Base-by-base conservation (phyloP, 2,113 vertebrate genomes). In the Microcebus ravelobensis region DNA sequence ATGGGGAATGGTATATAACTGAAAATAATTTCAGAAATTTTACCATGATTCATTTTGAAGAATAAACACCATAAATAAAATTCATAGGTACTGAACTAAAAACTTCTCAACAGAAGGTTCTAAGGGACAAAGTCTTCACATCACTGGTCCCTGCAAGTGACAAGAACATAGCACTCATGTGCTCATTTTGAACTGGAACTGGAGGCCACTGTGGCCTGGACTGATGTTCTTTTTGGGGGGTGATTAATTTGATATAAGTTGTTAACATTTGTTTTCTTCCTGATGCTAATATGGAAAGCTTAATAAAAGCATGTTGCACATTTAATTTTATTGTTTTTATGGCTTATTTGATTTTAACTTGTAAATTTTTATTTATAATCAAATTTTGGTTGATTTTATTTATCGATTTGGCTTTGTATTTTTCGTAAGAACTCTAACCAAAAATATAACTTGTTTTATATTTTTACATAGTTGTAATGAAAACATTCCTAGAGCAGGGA, bases 1-100 rank as follows among this genome's bases (percentile, higher is more conserved):
- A 2, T 5, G 8, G 48, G 34, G 29, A 84, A 82, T 73, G 12
- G 29, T 68, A 59, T 1, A 52, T 42, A 68, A 79, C 15, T 73
- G 21, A 90, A 77, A 92, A 82, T 81, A 68, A 83, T 68, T 87
- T 90, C n/a, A 70, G 42, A 76, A 94, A 70, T 90, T 61, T 90
- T 39, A 76, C 61, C 45, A 48, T 29, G 50, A 80, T 63, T 96
- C 34, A 8, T 84, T 96, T 87, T 92, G 6, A 42, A 94, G 52
- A 50, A 14, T 34, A 55, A 15, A 55, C 11, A 36, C 61, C 29
- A 50, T 61, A 52, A 70, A 23, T 65, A 57, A 84, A 50, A 36
- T 34, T 90, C 20, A 18, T 18, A 21, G 79, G 12, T 61, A 36
- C 48, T 91, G 34, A 27, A 77, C 23, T 59, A 36, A 85, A 5